Evolutionary conservation across 2,888 invertebrate species (phyloP).

Genomic region (Ceratothoa steindachneri): DNA sequence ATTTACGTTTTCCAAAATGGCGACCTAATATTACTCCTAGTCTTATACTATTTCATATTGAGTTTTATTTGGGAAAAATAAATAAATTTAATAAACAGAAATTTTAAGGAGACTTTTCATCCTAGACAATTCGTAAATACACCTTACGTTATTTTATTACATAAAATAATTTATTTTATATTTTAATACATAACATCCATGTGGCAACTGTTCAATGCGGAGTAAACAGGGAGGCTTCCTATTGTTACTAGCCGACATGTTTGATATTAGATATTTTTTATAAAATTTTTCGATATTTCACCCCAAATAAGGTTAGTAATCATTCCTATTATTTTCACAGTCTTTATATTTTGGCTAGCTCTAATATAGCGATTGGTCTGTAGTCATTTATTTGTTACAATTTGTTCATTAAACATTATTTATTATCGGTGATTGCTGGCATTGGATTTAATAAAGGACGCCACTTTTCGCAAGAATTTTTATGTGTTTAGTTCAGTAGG

Average conservation of each 20-base stretch:
- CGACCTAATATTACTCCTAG: too few species aligned
- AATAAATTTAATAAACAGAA: too few species aligned
- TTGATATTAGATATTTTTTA: neutral
- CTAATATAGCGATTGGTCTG: neutral
- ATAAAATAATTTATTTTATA: neutral
- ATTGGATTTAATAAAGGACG: slow-evolving; percentile 9
- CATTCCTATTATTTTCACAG: neutral
- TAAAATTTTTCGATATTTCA: neutral
- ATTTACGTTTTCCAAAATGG: slow-evolving; percentile 1
- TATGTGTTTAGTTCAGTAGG: slow-evolving; percentile 6
- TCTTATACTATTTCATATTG: too few species aligned
- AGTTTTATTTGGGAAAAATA: too few species aligned
- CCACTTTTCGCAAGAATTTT: slow-evolving; percentile 10
- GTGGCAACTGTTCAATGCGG: neutral
- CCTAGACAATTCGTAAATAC: too few species aligned
- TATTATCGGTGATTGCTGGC: slow-evolving; percentile 12
- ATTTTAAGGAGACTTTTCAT: too few species aligned
- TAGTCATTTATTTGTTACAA: neutral
- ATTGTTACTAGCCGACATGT: slow-evolving; percentile 7
- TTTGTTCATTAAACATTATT: neutral
- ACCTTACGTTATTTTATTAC: neutral
- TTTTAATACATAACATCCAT: neutral
- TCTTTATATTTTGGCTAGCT: neutral
- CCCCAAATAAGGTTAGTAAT: neutral
- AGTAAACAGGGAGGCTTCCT: slow-evolving; percentile 8